Evolutionary conservation across 1,140 invertebrate genomes (phyloP).

Genomic region (Drosophila lowei): DNA sequence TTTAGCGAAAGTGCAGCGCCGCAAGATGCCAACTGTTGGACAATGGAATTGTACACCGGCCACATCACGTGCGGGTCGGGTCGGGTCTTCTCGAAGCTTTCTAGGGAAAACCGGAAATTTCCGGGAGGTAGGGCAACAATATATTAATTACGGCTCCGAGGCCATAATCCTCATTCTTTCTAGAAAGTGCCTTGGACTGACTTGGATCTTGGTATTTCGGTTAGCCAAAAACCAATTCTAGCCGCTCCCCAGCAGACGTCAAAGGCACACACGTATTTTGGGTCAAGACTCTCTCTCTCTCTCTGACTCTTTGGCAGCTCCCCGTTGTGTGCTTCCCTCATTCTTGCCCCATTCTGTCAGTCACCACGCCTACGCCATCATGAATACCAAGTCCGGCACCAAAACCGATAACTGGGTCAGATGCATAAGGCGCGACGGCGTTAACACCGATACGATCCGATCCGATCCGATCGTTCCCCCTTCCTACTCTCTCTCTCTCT

Average conservation of each 20-base stretch:
- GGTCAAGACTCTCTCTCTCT: constrained; percentile 36
- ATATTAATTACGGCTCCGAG: constrained; percentile 22
- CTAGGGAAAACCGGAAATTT: constrained; percentile 68
- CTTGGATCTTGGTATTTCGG: neutral
- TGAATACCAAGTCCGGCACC: constrained; percentile 78
- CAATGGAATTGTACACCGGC: constrained; percentile 15
- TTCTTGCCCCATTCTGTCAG: constrained; percentile 42
- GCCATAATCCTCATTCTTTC: constrained; percentile 31
- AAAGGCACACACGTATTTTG: constrained; percentile 44
- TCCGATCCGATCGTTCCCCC: constrained; percentile 32
- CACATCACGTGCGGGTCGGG: constrained; percentile 40
- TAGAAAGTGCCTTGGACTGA: constrained; percentile 54
- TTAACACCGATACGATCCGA: constrained; percentile 39
- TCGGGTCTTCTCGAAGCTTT: constrained; percentile 25
- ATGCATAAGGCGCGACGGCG: constrained; percentile 75
- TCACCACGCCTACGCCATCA: constrained; percentile 65
- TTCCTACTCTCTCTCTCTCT: neutral
- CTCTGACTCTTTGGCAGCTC: constrained; percentile 12
- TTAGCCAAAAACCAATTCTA: constrained; percentile 5
- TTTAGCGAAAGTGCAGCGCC: constrained; percentile 67
- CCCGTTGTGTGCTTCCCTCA: constrained; percentile 10
- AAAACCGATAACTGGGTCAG: constrained; percentile 72
- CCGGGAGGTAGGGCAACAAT: constrained; percentile 18
- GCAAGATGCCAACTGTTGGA: constrained; percentile 26
- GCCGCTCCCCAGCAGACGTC: constrained; percentile 11